Conservation (phyloP, 2,888 invertebrate genomes). For the Chironomus tentans region DNA sequence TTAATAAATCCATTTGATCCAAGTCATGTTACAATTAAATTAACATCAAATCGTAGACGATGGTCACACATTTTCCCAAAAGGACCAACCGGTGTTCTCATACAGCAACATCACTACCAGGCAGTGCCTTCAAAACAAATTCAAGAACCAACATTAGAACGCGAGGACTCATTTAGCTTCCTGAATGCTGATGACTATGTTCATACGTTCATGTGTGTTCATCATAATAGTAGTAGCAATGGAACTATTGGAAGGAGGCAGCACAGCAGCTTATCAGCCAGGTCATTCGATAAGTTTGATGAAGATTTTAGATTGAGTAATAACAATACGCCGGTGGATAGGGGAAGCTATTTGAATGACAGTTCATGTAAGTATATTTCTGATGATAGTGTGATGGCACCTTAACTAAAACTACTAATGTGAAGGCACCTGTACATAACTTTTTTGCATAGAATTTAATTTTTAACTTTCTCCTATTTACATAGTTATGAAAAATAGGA, state of each 20-base stretch:
- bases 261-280: not conserved
- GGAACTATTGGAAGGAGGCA: not conserved
- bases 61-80: conserved; percentile 99
- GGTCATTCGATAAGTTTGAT: conserved; percentile 12
- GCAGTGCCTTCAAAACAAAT: conserved; percentile 53
- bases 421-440: too few relatives aligned
- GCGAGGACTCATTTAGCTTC: conserved; percentile 31
- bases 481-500: not conserved
- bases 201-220: conserved; percentile 35
- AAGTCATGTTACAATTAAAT: conserved; percentile 90
- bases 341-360: not conserved
- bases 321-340: conserved; percentile 18
- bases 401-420: too few relatives aligned
- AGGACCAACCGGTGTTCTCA: conserved; percentile 82
- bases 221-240: not conserved
- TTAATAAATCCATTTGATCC: conserved; percentile 98
- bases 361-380: not conserved
- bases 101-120: conserved; percentile 90
- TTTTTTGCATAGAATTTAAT: too few relatives aligned
- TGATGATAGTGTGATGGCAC: too few relatives aligned
- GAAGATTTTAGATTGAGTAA: conserved; percentile 13
- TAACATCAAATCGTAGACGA: conserved; percentile 86
- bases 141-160: not conserved
- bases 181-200: conserved; percentile 36
- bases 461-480: not conserved